phyloP scores from a whole-genome alignment of 2,797 vertebrate genomes.

The Lepidocolaptes lacrymiger region DNA sequence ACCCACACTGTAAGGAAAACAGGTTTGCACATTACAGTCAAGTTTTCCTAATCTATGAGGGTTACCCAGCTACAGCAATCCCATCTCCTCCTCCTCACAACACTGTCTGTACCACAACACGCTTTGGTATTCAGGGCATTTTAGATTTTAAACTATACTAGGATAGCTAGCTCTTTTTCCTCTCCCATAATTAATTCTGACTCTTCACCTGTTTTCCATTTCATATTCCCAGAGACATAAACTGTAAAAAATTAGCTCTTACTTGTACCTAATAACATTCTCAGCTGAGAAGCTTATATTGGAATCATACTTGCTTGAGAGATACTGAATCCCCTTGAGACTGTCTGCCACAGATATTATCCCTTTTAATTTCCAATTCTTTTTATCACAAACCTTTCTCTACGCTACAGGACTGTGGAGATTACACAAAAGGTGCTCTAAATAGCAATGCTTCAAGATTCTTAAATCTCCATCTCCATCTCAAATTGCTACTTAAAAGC shows the following conservation, averaged over 20 bases:
- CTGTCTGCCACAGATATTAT: constrained; percentile 62
- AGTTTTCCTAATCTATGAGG: background rate
- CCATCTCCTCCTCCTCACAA: background rate
- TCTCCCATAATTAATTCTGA: constrained; percentile 38
- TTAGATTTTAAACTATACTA: background rate
- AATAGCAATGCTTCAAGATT: constrained; percentile 36
- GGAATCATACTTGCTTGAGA: constrained; percentile 51
- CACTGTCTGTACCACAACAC: background rate
- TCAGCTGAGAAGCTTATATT: constrained; percentile 53
- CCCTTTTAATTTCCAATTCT: constrained; percentile 67
- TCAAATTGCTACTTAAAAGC: constrained; percentile 53
- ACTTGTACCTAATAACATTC: constrained; percentile 56
- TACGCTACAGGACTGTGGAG: background rate
- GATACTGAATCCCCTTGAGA: constrained; percentile 54
- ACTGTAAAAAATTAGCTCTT: constrained; percentile 64
- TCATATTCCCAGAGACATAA: constrained; percentile 21
- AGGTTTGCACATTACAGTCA: background rate
- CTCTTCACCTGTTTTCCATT: constrained; percentile 46
- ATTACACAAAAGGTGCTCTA: constrained; percentile 54
- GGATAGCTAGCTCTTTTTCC: background rate
- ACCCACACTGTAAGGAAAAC: background rate
- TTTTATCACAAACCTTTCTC: constrained; percentile 62
- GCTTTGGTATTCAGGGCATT: background rate
- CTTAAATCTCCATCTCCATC: constrained; percentile 45
- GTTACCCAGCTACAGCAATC: background rate